Conservation (phyloP, 2,113 vertebrate genomes). For the Hippocampus abdominalis region DNA sequence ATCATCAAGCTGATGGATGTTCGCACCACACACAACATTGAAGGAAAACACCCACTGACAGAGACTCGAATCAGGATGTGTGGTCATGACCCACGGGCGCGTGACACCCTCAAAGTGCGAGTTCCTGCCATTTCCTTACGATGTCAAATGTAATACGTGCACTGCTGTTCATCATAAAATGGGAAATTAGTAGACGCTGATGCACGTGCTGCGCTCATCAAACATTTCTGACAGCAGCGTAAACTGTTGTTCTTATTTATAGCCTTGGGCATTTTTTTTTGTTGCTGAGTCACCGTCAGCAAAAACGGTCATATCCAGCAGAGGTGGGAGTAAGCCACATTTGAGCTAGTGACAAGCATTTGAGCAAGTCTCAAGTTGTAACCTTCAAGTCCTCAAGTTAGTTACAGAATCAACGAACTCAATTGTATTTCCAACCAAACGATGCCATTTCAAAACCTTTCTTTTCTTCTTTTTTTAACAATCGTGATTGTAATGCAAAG, state of each 20-base stretch:
- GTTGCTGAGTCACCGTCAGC: neutral
- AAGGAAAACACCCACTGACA: constrained; percentile 20
- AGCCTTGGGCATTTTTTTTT: neutral
- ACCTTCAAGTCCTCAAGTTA: too few relatives aligned
- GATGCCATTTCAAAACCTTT: too few relatives aligned
- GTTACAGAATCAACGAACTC: too few relatives aligned
- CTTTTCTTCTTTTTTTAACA: neutral
- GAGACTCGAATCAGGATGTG: constrained; percentile 50
- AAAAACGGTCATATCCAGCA: too few relatives aligned
- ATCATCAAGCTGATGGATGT: constrained; percentile 72
- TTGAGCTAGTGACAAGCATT: too few relatives aligned
- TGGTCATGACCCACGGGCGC: constrained; percentile 33
- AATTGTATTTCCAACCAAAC: too few relatives aligned
- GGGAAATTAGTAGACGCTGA: neutral
- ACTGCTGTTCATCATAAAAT: neutral
- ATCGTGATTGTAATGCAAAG: constrained; percentile 16
- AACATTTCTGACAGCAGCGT: neutral
- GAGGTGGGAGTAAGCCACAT: too few relatives aligned
- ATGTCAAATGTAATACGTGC: constrained; percentile 42
- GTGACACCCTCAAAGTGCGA: neutral
- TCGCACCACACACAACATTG: constrained; percentile 52
- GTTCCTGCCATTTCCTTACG: constrained; percentile 40
- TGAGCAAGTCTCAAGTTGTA: constrained; percentile 1
- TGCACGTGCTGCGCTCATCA: neutral
- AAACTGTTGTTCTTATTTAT: neutral